Evolutionary conservation across 2,113 vertebrate genomes (phyloP).

Genomic region (Trogon surrucura): DNA sequence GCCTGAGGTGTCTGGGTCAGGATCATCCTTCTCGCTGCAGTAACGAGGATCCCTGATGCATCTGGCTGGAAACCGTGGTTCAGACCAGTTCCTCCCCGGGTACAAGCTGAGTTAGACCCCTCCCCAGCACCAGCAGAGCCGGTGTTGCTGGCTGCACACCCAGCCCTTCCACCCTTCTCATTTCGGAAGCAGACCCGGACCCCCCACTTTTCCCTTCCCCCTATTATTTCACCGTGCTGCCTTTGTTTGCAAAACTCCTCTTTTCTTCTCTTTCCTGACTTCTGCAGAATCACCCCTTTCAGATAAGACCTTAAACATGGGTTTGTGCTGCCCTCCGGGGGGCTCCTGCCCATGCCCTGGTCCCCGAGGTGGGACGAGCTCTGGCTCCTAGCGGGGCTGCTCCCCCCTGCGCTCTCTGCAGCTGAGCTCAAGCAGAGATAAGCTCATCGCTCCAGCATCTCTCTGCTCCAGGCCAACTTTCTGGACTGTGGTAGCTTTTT

Average conservation of each 20-base stretch:
- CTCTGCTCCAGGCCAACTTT: background rate
- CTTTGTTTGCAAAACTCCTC: background rate
- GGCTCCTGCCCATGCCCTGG: background rate
- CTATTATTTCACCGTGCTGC: background rate
- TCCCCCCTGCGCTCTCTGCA: background rate
- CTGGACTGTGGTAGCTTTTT: background rate
- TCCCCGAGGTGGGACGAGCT: accelerated
- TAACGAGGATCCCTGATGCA: background rate
- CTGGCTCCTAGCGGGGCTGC: accelerated
- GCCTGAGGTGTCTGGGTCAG: accelerated
- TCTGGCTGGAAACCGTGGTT: background rate
- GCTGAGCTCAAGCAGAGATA: background rate
- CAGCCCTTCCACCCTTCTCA: background rate
- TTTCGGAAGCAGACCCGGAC: background rate
- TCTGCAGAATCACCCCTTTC: background rate
- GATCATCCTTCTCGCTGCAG: background rate
- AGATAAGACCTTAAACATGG: accelerated
- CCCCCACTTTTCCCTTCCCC: background rate
- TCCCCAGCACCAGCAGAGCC: background rate
- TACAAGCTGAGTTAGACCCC: background rate
- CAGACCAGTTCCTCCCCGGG: accelerated
- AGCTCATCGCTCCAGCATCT: background rate
- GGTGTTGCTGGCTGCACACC: background rate
- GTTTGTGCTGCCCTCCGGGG: accelerated
- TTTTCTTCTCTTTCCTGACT: background rate